Base-by-base conservation (phyloP, 2,113 vertebrate genomes). In the Prinia subflava region DNA sequence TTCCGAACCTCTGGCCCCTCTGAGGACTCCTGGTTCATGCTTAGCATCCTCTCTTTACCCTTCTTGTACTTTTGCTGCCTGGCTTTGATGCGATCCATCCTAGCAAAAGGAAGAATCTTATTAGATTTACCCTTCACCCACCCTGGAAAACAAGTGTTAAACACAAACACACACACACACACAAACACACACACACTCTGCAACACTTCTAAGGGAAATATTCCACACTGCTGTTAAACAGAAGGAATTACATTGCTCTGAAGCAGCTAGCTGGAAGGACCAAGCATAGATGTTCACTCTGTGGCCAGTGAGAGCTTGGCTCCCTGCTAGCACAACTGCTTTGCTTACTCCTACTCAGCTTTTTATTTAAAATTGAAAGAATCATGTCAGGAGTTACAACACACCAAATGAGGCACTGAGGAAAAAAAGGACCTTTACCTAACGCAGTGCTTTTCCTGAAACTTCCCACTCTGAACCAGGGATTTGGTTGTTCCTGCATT, bases 11-110 rank as follows among this genome's bases (percentile, higher is more conserved):
- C 98, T 13, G 96, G 98, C 67, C 98, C 98, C n/a, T 99, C 99
- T 83, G 96, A 98, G n/a, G 99, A 98, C 88, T 99, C 98, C 96
- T 99, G 99, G 47, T 97, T 98, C 96, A 99, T 95, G 96, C 98
- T 99, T 77, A 99, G 97, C 99, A 99, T 98, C 97, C 98, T 99
- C 97, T 99, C 99, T 98, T 99, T 99, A 91, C 99, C 99, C 97
- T 99, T 99, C 98, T 99, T 99, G 96, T 99, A 99, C 95, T 99
- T 99, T 97, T 99, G 98, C 96, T 99, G 99, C 71, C 99, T 98
- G 95, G 98, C 98, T 97, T 99, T 99, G 98, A 99, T 99, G 93
- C 98, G 99, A 90, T 99, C 99, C 99, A 99, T 99, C 98, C 99
- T 99, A 95, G 64, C 28, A 94, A 97, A 96, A 92, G 19, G 63